These are phyloP conservation scores for Parelbella ahira DNA, from an alignment of 2,888 invertebrate genomes.

Conservation along the genomic window DNA sequence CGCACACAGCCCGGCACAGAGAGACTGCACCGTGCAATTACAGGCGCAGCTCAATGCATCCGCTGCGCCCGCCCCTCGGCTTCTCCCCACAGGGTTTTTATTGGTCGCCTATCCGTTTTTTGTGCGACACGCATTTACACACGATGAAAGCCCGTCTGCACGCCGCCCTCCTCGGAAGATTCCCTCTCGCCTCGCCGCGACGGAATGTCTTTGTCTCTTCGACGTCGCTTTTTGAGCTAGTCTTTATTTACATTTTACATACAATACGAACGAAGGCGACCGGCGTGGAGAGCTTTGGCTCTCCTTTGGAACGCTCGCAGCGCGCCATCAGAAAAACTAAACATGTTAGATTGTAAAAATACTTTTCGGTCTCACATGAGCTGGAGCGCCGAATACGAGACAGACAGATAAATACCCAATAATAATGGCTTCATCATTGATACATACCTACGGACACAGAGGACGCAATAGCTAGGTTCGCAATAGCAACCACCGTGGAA, in stretches of 20 bases:
- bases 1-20: slow-evolving; percentile 68
- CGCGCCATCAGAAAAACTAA: slow-evolving; percentile 16
- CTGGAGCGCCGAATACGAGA: neutral
- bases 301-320: slow-evolving; percentile 19
- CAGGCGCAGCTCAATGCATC: slow-evolving; percentile 55
- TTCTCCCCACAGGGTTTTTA: slow-evolving; percentile 75
- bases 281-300: slow-evolving; percentile 22
- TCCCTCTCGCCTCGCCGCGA: slow-evolving; percentile 62
- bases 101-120: slow-evolving; percentile 76
- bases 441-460: slow-evolving; percentile 34
- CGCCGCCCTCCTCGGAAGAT: slow-evolving; percentile 65
- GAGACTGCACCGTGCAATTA: slow-evolving; percentile 70
- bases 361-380: neutral
- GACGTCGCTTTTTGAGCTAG: slow-evolving; percentile 44
- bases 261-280: slow-evolving; percentile 31
- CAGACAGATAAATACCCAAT: neutral
- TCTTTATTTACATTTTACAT: slow-evolving; percentile 40
- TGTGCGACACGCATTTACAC: slow-evolving; percentile 67
- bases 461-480: slow-evolving; percentile 57
- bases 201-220: slow-evolving; percentile 67
- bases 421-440: slow-evolving; percentile 11
- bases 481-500: slow-evolving; percentile 66
- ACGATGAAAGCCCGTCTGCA: slow-evolving; percentile 69
- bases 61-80: slow-evolving; percentile 68
- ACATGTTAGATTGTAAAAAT: slow-evolving; percentile 13